Evolutionary conservation across 2,888 invertebrate species (phyloP), one percentile per base, ranked within the genome.

Genomic region (Nysson spinosus): DNA sequence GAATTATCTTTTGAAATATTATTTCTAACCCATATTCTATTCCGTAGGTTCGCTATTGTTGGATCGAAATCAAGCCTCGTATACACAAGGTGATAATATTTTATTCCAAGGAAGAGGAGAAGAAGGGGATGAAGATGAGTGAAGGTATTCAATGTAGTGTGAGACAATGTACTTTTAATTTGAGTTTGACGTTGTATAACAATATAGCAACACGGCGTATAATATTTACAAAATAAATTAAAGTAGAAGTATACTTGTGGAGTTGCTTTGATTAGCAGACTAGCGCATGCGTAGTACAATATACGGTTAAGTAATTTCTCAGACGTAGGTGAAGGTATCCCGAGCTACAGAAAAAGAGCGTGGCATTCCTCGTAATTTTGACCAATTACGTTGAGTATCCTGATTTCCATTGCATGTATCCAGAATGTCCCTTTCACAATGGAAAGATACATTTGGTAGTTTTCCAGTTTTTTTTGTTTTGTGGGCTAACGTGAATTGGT

Each of bases 181-280:
- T 78, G 70, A 76, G 74, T 72, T 79, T 81, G 81, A 80, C 75
- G 77, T 79, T 70, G 82, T 84, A 83, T 84, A 85, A 85, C 81
- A 84, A 84, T 81, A 81, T 79, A 74, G 40, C 50, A 64, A 67
- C 76, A 75, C 70, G 75, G 60, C 81, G 78, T 83, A 81, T 83
- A 83, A 80, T 85, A 85, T 85, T 85, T 85, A 85, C 85, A 85
- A 85, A 85, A 84, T 84, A 85, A 85, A 85, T 85, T 83, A 85
- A 78, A 76, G 63, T 81, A 82, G 76, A 83, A 66, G 75, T 72
- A 71, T 67, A 74, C 76, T 57, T 69, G 66, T 75, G 62, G 57
- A 55, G 69, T 73, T 63, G 76, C 70, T 77, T 78, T 56, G 61
- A 63, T 76, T 72, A 72, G 64, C 70, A 69, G 66, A 75, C 80